These are phyloP conservation scores for Lycia hirtaria DNA, from an alignment of 2,888 invertebrate genomes.

Conservation along the genomic window DNA sequence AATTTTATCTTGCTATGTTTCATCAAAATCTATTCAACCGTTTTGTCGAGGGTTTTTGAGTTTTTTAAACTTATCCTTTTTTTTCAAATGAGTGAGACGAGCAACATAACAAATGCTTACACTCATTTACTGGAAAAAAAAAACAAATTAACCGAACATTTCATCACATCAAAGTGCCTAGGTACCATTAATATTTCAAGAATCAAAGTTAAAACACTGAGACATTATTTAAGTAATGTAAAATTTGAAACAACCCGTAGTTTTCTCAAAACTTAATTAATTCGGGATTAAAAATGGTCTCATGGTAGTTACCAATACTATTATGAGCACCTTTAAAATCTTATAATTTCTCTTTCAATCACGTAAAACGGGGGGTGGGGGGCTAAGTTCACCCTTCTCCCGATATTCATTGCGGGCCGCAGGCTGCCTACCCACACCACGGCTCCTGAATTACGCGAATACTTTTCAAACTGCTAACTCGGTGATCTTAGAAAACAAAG, in stretches of 20 bases:
- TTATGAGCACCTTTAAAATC: constrained; percentile 60
- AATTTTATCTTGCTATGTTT: too few relatives aligned
- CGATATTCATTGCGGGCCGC: constrained; percentile 60
- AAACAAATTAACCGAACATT: too few relatives aligned
- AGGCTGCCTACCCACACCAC: constrained; percentile 53
- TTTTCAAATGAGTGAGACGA: too few relatives aligned
- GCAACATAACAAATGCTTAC: too few relatives aligned
- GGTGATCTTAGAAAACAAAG: constrained; percentile 18
- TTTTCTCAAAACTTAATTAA: constrained; percentile 21
- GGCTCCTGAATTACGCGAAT: constrained; percentile 42
- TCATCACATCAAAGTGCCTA: too few relatives aligned
- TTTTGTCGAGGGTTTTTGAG: too few relatives aligned
- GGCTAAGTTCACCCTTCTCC: constrained; percentile 56
- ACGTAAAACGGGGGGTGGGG: constrained; percentile 67
- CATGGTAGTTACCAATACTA: constrained; percentile 47
- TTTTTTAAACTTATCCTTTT: too few relatives aligned
- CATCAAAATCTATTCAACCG: too few relatives aligned
- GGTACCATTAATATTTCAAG: neutral
- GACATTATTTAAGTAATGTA: neutral
- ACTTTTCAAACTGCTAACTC: constrained; percentile 23
- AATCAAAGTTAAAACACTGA: neutral
- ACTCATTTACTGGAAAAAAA: too few relatives aligned
- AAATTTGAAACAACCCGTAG: neutral
- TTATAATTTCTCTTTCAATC: constrained; percentile 78
- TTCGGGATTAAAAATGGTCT: constrained; percentile 20